Evolutionary conservation across 1,140 invertebrate genomes (phyloP), one percentile per base, ranked within the genome.

Genomic region (Coptotermes formosanus): DNA sequence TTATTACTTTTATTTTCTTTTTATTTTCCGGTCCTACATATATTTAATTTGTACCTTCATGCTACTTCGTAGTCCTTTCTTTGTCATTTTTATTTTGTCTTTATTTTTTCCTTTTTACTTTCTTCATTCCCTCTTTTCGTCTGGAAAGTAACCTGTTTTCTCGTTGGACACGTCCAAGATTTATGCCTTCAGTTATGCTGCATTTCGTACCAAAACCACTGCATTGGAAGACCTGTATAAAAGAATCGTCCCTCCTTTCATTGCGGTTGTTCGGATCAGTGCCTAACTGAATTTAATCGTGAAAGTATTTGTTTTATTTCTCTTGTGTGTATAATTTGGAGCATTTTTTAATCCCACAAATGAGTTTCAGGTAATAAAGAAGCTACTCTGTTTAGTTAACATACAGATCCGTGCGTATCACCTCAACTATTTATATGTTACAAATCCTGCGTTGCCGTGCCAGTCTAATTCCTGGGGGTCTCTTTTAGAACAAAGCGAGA

Each of bases 321-420:
- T 30, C 64, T 75, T 75, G 25, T 75, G 64, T 75, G 64, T 75
- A 75, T 75, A 25, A 75, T 75, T 75, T 75, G 64, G 64, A 8
- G 64, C 64, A 75, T 75, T 75, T 75, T 64, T 75, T 75, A 75
- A 75, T 75, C 64, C 64, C 14, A 75, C 64, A 75, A 75, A 75
- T 75, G 64, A 75, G 64, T 75, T 75, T 14, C 25, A 75, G 64
- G 64, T 30, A 75, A 75, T 75, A 30, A 75, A 75, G 64, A 16
- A n/a, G 64, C 25, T 25, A 25, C 64, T 75, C 1, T 64, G 25
- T 64, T 75, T 75, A 75, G n/a, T 75, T 75, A 75, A 75, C 9
- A 30, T 7, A 75, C 64, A 75, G n/a, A 75, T 75, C 64, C 64
- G n/a, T 30, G 64, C 4, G n/a, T 75, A 30, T 75, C 64, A 75